Base-by-base conservation (phyloP, 2,888 invertebrate species). In the Melinaea marsaeus region DNA sequence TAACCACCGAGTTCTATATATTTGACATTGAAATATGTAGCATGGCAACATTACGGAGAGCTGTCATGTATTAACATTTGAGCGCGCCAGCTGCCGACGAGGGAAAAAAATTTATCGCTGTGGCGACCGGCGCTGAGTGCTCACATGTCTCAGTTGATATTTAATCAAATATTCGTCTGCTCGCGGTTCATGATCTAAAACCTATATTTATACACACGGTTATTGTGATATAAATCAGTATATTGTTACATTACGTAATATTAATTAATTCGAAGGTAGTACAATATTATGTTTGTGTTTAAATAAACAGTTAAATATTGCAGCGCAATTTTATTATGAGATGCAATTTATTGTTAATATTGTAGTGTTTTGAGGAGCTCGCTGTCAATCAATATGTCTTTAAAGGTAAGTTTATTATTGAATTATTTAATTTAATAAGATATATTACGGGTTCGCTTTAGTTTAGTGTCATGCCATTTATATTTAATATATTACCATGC, bases 381-480 rank as follows among this genome's bases (percentile, higher is more conserved):
- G 56, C 63, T 59, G 47, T 35, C 57, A 60, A 34, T 47, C 55
- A 68, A 65, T 48, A 69, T 69, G 68, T 69, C 68, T 47, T 60
- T 69, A 57, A 69, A 69, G 64, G 67, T 67, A 65, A 69, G 67
- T 61, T 46, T 33, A 13, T 48, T 22, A 47, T 34, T 33, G n/a
- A 11, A 45, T 13, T 35, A 42, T 54, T 13, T 11, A 46, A 13
- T 60, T 57, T 59, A 46, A 13, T 22, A 22, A 22, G 22, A 22
- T 1, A 22, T 22, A 22, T 22, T 22, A 22, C 22, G 22, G 22
- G 22, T 22, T 22, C 22, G 22, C 22, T 22, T 22, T 22, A 22
- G 22, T 22, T 22, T 22, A 22, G 22, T 22, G 22, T 22, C 22
- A 1, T 22, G 1, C 22, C 22, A 22, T 22, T 22, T 22, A 22